Evolutionary conservation across 2,888 invertebrate genomes (phyloP).

Genomic region (Pristionchus maxplancki): DNA sequence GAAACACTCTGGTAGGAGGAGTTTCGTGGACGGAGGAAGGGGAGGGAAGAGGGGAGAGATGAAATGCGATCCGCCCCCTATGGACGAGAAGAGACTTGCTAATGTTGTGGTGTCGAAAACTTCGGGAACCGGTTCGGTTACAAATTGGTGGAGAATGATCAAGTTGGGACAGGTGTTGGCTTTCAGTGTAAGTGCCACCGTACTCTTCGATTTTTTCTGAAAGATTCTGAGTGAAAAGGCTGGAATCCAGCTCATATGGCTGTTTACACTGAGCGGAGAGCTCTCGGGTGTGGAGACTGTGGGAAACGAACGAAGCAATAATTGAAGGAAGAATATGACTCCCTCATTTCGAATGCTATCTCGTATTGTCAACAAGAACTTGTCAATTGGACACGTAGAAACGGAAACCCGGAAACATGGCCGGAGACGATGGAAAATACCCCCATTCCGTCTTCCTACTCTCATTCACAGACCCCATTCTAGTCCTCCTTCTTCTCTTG

Average conservation of each 20-base stretch:
- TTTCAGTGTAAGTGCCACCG: background rate
- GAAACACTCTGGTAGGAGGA: background rate
- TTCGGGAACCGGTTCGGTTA: background rate
- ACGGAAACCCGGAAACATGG: too few relatives aligned
- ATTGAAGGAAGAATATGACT: background rate
- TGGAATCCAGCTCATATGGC: background rate
- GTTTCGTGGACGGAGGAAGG: background rate
- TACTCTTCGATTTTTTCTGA: background rate
- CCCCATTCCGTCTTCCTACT: background rate
- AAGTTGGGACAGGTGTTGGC: background rate
- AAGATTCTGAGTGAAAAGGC: background rate
- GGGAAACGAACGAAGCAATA: background rate
- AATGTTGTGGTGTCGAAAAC: background rate
- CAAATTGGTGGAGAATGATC: background rate
- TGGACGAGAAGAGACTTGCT: background rate
- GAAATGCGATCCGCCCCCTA: constrained; percentile 15
- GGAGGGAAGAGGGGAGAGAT: background rate
- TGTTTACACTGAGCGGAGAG: background rate
- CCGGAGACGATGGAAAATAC: background rate
- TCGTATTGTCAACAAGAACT: too few relatives aligned
- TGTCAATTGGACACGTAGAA: too few relatives aligned
- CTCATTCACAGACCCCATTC: background rate
- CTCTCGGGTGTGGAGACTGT: background rate
- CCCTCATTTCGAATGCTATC: background rate
- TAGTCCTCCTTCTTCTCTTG: background rate